phyloP scores from a whole-genome alignment of 2,797 vertebrate genomes.

The Pelochelys cantorii region DNA sequence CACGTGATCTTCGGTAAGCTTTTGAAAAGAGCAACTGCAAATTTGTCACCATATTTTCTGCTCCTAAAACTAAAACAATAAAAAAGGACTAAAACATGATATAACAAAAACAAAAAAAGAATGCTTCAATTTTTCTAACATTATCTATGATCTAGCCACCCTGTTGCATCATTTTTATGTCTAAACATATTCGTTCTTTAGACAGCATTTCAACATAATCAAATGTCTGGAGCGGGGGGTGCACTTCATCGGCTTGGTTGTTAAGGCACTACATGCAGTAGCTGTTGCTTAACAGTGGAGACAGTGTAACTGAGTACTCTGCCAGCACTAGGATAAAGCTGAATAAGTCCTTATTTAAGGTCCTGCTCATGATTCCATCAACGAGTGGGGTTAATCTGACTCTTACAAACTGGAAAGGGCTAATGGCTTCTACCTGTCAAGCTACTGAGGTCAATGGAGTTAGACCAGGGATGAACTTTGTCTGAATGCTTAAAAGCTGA shows the following conservation, averaged over 20 bases:
- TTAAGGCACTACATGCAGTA: neutral
- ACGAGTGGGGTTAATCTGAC: neutral
- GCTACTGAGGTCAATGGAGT: neutral
- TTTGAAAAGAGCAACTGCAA: conserved; percentile 87
- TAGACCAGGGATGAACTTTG: neutral
- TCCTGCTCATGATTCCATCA: neutral
- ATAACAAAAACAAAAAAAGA: neutral
- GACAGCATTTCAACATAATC: neutral
- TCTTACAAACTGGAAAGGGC: neutral
- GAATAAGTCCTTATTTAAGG: neutral
- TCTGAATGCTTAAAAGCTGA: neutral
- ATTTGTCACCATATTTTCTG: conserved; percentile 86
- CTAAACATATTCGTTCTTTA: neutral
- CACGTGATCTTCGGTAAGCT: conserved; percentile 79
- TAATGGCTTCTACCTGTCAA: neutral
- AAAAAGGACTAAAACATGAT: neutral
- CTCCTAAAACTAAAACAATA: conserved; percentile 85
- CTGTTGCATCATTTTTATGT: neutral
- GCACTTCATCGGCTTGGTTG: neutral
- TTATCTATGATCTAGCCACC: neutral
- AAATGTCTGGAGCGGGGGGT: neutral
- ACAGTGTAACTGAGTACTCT: accelerated
- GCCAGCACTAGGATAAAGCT: neutral
- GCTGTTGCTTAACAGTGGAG: neutral
- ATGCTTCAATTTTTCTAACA: neutral